phyloP scores from a whole-genome alignment of 2,888 invertebrate species.

The Pseudococcus viburni region DNA sequence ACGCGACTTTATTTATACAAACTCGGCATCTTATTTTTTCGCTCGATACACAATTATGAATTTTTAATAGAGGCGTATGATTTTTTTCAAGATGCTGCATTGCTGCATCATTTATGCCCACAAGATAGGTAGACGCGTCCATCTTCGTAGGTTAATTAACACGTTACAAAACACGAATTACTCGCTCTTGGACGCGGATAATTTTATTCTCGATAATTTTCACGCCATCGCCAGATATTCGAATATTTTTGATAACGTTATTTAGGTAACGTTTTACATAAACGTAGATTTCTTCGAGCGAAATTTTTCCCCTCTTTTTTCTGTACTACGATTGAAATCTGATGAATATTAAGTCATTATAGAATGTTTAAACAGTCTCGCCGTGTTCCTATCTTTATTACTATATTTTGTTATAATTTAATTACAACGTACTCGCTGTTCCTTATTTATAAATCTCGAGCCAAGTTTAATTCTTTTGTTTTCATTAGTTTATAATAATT shows the following conservation, averaged over 20 bases:
- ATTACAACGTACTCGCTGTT: background rate
- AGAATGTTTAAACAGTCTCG: background rate
- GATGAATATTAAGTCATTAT: constrained; percentile 20
- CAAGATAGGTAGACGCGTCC: background rate
- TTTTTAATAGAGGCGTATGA: background rate
- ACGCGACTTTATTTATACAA: background rate
- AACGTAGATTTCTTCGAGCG: background rate
- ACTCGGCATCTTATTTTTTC: background rate
- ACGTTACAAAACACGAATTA: background rate
- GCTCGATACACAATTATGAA: background rate
- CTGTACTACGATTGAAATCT: background rate
- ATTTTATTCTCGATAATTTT: background rate
- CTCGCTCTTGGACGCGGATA: background rate
- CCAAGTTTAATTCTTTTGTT: constrained; percentile 23
- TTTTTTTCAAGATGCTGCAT: constrained; percentile 6
- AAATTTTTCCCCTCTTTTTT: background rate
- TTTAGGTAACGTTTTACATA: background rate
- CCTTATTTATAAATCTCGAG: constrained; percentile 7
- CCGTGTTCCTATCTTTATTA: background rate
- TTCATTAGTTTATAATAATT: constrained; percentile 23
- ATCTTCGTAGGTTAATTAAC: background rate
- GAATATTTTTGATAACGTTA: background rate
- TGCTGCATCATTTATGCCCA: constrained; percentile 14
- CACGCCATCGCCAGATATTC: background rate
- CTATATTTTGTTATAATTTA: constrained; percentile 26